phyloP scores from a whole-genome alignment of 2,113 vertebrate genomes.

The Hypocryptadius cinnamomeus region DNA sequence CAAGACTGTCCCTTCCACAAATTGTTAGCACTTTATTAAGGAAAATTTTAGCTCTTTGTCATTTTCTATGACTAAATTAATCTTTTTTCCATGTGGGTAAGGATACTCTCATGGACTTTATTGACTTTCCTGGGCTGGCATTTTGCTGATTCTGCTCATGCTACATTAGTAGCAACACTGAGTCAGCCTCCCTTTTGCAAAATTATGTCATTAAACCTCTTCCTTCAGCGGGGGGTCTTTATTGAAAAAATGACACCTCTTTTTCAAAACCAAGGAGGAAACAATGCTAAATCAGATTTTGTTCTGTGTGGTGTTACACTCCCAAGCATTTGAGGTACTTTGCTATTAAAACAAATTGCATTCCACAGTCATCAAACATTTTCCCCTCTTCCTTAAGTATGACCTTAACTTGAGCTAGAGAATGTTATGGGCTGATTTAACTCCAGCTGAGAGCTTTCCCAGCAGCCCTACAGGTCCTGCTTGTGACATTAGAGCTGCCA shows the following conservation, averaged over 20 bases:
- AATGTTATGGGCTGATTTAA: not conserved
- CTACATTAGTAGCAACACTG: not conserved
- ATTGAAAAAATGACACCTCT: not conserved
- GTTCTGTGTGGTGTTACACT: not conserved
- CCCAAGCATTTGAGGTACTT: not conserved
- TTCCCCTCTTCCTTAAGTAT: not conserved
- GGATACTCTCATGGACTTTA: not conserved
- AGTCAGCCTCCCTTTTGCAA: slow-evolving; percentile 3
- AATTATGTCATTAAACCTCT: not conserved
- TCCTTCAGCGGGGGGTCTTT: not conserved
- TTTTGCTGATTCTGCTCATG: slow-evolving; percentile 1
- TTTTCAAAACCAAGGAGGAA: not conserved
- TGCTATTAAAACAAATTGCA: not conserved
- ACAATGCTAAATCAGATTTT: not conserved
- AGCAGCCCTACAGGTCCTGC: not conserved
- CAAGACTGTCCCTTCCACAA: not conserved
- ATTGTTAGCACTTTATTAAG: not conserved
- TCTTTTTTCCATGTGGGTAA: not conserved
- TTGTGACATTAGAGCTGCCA: not conserved
- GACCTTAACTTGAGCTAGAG: not conserved
- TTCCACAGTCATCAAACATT: not conserved
- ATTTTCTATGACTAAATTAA: not conserved
- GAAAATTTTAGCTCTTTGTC: not conserved
- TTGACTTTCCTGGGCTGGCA: not conserved
- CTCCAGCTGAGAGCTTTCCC: not conserved